phyloP scores from a whole-genome alignment of 1,140 invertebrate species.

The Ladona fulva region DNA sequence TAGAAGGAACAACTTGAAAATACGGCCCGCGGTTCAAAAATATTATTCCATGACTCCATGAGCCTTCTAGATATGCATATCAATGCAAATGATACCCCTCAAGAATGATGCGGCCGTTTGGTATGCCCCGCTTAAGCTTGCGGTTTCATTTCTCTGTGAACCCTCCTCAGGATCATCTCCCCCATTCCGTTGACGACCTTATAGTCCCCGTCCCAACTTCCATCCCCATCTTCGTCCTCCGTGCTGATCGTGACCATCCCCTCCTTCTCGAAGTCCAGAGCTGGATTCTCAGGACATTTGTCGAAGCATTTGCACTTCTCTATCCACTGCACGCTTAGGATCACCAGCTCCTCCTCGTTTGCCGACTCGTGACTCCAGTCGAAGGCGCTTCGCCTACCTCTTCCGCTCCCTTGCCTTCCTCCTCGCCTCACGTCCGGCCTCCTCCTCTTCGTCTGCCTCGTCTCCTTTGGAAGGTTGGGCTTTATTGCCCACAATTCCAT shows the following conservation, averaged over 20 bases:
- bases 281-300: background rate
- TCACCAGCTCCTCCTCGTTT: slow-evolving; percentile 7
- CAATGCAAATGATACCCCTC: no score
- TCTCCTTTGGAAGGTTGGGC: background rate
- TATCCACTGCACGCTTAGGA: slow-evolving; percentile 24
- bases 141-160: background rate
- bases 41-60: no score
- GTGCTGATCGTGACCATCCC: background rate
- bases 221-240: background rate
- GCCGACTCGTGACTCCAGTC: slow-evolving; percentile 1
- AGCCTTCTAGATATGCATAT: no score
- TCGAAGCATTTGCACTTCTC: slow-evolving; percentile 24
- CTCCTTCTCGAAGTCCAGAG: background rate
- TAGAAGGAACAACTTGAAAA: no score
- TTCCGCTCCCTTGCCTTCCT: background rate
- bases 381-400: background rate
- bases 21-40: no score
- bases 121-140: background rate
- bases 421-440: background rate
- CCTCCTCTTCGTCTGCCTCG: background rate
- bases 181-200: background rate
- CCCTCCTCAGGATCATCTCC: background rate
- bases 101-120: no score
- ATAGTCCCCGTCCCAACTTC: background rate
- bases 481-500: background rate